These are phyloP conservation scores for Oxytorus armatus DNA, from an alignment of 2,888 invertebrate genomes.

Conservation along the genomic window DNA sequence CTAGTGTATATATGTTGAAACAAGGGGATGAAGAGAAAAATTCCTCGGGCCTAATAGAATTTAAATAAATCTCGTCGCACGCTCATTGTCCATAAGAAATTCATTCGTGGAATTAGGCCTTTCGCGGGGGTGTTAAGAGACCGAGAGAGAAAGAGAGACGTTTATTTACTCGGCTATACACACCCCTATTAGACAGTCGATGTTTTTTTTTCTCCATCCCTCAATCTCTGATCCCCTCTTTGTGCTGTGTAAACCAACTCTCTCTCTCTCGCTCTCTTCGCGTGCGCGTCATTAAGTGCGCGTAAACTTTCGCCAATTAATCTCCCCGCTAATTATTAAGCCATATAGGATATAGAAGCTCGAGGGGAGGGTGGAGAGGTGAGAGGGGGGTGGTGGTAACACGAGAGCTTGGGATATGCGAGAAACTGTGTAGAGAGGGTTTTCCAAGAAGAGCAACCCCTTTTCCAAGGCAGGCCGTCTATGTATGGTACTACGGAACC, in stretches of 20 bases:
- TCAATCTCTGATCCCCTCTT: slow-evolving; percentile 41
- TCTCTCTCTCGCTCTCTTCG: slow-evolving; percentile 19
- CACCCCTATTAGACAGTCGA: slow-evolving; percentile 31
- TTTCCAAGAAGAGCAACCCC: slow-evolving; percentile 48
- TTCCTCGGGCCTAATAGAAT: slow-evolving; percentile 5
- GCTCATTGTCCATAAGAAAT: slow-evolving; percentile 16
- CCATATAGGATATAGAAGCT: slow-evolving; percentile 73
- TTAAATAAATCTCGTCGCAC: slow-evolving; percentile 16
- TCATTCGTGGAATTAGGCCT: slow-evolving; percentile 46
- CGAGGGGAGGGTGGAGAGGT: slow-evolving; percentile 66
- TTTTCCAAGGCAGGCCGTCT: slow-evolving; percentile 10
- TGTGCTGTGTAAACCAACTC: not conserved
- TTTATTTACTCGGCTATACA: slow-evolving; percentile 21
- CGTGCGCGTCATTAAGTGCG: slow-evolving; percentile 74
- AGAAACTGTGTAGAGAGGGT: slow-evolving; percentile 31
- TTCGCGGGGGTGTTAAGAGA: not conserved
- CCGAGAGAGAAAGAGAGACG: not conserved
- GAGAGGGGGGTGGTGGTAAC: slow-evolving; percentile 61
- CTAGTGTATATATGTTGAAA: not conserved
- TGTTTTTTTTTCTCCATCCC: slow-evolving; percentile 29
- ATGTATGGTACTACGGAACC: slow-evolving; percentile 8
- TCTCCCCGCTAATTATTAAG: slow-evolving; percentile 83
- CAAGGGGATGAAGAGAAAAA: not conserved
- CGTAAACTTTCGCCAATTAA: slow-evolving; percentile 80
- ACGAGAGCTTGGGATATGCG: slow-evolving; percentile 21